phyloP scores from a whole-genome alignment of 2,113 vertebrate species.

The Okapia johnstoni region DNA sequence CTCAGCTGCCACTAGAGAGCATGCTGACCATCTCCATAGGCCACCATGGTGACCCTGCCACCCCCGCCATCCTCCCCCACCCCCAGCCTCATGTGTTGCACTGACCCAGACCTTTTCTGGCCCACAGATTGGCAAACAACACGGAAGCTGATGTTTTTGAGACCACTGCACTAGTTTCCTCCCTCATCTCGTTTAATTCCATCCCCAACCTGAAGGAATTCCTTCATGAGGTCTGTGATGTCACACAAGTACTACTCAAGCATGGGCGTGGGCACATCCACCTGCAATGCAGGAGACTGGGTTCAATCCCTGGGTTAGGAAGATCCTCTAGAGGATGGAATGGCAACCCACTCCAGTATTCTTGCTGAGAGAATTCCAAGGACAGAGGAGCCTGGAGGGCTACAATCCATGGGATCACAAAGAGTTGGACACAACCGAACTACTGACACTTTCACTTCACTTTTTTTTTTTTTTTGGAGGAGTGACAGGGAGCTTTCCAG shows the following conservation, averaged over 20 bases:
- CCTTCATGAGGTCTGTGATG: neutral
- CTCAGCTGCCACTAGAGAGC: neutral
- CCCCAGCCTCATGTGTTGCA: rapidly evolving
- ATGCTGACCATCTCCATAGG: neutral
- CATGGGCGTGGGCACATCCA: neutral
- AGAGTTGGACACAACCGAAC: neutral
- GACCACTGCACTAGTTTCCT: neutral
- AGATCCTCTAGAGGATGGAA: neutral
- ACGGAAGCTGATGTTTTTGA: neutral
- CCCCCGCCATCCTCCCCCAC: rapidly evolving
- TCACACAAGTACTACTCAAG: neutral
- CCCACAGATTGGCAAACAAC: neutral
- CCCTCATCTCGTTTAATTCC: neutral
- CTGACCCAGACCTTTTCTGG: neutral
- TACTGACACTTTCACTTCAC: neutral
- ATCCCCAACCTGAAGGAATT: neutral
- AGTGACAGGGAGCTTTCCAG: neutral
- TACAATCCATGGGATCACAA: neutral
- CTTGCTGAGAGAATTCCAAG: neutral
- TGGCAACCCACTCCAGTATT: neutral
- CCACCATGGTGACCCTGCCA: neutral
- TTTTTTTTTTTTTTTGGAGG: neutral
- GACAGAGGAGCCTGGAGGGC: neutral
- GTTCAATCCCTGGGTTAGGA: neutral
- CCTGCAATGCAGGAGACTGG: neutral